Base-by-base conservation (phyloP, 1,140 invertebrate genomes). In the Tetramorium alpestre region DNA sequence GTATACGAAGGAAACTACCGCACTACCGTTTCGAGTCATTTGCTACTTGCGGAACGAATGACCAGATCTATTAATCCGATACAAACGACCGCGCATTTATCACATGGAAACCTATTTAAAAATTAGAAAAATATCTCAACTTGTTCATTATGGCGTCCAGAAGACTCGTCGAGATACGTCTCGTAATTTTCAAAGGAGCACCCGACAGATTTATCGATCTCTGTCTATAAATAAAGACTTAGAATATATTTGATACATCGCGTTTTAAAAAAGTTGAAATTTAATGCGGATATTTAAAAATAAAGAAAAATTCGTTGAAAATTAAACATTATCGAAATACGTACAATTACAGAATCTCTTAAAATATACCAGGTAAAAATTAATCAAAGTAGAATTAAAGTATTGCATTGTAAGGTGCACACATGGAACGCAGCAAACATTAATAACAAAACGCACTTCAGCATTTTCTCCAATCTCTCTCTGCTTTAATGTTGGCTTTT, bases 11-110 rank as follows among this genome's bases (percentile, higher is more conserved):
- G n/a, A 72, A 82, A 82, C 41, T 60, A 33, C 54, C 22, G 25
- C 41, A n/a, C 25, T 73, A 22, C 22, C 54, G 67, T 82, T 82
- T 60, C 51, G 54, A 82, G 51, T 82, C 69, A 28, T 82, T 82
- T 82, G 47, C 67, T 82, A 58, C 54, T 82, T 82, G 67, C 54
- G 67, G 41, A 73, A 73, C 67, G 41, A 82, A 82, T 60, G 33
- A 82, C 69, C 47, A 73, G 67, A 73, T 60, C 51, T 73, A 82
- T 82, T 82, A 82, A 82, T 82, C 67, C 54, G 33, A 33, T 82
- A 73, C 67, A 73, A 82, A 49, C 54, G 13, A 82, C 10, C 25
- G 80, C 25, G 28, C 80, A 58, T 64, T 82, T 60, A 73, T 28
- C 54, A 72, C 38, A 38, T 58, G 25, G 10, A 82, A 82, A 82